Evolutionary conservation across 1,140 invertebrate genomes (phyloP).

Genomic region (Bombus sibiricus): DNA sequence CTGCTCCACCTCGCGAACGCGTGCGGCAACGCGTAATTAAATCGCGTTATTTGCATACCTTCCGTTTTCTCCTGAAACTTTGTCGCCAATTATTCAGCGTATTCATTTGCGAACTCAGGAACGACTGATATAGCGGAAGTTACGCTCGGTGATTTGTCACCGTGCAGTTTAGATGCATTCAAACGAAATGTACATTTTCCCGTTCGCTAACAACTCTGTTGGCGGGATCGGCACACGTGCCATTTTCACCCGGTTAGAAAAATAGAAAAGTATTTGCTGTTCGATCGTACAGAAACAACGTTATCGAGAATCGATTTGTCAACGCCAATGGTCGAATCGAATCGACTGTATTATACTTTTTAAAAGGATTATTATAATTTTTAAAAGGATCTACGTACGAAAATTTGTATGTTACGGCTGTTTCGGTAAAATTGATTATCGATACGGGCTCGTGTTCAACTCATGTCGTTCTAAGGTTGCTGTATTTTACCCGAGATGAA

Average conservation of each 20-base stretch:
- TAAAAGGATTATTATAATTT: no score
- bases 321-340: background rate
- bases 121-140: slow-evolving; percentile 4
- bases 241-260: background rate
- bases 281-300: background rate
- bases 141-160: slow-evolving; percentile 14
- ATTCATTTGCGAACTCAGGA: slow-evolving; percentile 24
- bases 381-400: background rate
- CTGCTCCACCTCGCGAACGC: no score
- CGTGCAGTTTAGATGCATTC: background rate
- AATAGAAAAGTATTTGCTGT: slow-evolving; percentile 2
- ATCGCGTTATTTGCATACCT: slow-evolving; percentile 51
- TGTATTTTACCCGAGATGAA: background rate
- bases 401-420: no score
- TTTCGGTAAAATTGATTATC: slow-evolving; percentile 1
- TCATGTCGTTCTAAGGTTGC: background rate
- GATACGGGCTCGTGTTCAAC: background rate
- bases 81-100: slow-evolving; percentile 43
- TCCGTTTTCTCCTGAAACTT: slow-evolving; percentile 38
- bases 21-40: slow-evolving; percentile 36
- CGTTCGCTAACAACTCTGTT: background rate
- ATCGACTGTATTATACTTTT: background rate
- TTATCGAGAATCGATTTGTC: background rate
- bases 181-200: background rate
- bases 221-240: background rate